phyloP scores from a whole-genome alignment of 2,888 invertebrate species.

The Apocheima hispidaria region DNA sequence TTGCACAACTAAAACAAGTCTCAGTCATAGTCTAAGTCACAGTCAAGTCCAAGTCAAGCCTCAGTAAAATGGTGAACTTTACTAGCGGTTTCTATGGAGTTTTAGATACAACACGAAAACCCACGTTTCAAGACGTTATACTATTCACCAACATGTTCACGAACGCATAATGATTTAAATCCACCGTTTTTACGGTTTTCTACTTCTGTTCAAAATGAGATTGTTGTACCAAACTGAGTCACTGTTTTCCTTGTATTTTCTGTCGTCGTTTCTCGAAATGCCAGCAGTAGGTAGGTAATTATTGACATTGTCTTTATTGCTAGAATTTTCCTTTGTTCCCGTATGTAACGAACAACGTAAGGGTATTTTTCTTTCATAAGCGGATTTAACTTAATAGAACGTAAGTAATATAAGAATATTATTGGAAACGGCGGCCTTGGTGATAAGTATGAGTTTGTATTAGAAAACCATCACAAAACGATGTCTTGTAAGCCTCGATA shows the following conservation, averaged over 20 bases:
- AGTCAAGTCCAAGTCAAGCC: no score
- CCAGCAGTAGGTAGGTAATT: constrained; percentile 38
- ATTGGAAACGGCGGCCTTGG: constrained; percentile 28
- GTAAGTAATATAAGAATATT: constrained; percentile 28
- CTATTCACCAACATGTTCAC: no score
- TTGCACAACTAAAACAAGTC: no score
- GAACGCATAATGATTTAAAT: no score
- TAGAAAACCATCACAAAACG: constrained; percentile 2
- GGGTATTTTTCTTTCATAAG: constrained; percentile 38
- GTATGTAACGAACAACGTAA: constrained; percentile 20
- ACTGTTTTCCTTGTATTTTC: constrained; percentile 14
- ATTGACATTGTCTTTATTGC: constrained; percentile 45
- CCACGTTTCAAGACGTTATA: no score
- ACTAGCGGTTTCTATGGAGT: no score
- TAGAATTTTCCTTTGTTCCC: constrained; percentile 42
- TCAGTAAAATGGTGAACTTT: no score
- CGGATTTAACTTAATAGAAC: constrained; percentile 38
- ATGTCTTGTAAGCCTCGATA: neutral
- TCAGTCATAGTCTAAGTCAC: no score
- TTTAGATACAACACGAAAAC: no score
- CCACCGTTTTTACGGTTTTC: no score
- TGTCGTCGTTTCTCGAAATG: constrained; percentile 26
- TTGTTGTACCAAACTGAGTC: constrained; percentile 5
- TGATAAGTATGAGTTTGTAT: constrained; percentile 28
- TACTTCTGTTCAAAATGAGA: no score